A percentile compares a stretch with the other conserved stretches of the same genome.
phyloP scores from a whole-genome alignment of 2,113 vertebrate genomes.

The Apteryx mantelli region DNA sequence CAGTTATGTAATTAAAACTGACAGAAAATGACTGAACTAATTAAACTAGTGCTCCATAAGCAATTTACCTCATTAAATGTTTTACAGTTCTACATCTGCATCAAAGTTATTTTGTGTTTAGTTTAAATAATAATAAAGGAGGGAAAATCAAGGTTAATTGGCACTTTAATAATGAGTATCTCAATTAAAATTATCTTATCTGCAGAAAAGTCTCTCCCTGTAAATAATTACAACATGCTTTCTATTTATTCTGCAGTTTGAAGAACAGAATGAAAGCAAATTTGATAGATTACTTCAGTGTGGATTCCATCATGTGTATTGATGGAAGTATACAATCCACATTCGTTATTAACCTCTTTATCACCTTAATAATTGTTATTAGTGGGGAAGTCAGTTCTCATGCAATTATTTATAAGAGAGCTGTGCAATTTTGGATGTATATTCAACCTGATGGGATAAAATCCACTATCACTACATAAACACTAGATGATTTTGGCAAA shows the following conservation, averaged over 20 bases:
- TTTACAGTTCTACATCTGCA: constrained; percentile 58
- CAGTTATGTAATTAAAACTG: constrained; percentile 67
- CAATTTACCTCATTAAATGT: constrained; percentile 71
- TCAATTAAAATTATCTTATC: constrained; percentile 66
- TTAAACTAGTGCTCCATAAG: constrained; percentile 56
- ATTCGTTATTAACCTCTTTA: constrained; percentile 40
- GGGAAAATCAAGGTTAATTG: constrained; percentile 71
- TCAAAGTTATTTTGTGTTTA: constrained; percentile 63
- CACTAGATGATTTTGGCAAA: background rate
- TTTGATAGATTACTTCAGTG: background rate
- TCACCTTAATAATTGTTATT: constrained; percentile 3
- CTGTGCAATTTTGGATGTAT: background rate
- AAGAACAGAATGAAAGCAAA: constrained; percentile 31
- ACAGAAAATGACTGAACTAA: constrained; percentile 69
- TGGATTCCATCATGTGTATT: background rate
- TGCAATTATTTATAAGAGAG: background rate
- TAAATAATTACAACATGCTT: constrained; percentile 55
- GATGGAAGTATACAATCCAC: background rate
- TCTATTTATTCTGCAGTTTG: constrained; percentile 51
- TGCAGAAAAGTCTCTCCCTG: constrained; percentile 1
- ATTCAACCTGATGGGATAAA: background rate
- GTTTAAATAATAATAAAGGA: constrained; percentile 74
- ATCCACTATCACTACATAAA: background rate
- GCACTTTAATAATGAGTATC: constrained; percentile 65
- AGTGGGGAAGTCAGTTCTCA: background rate